A percentile compares a stretch with the other conserved stretches of the same genome.
phyloP scores from a whole-genome alignment of 2,888 invertebrate species.

The Lepeophtheirus nordmannii region DNA sequence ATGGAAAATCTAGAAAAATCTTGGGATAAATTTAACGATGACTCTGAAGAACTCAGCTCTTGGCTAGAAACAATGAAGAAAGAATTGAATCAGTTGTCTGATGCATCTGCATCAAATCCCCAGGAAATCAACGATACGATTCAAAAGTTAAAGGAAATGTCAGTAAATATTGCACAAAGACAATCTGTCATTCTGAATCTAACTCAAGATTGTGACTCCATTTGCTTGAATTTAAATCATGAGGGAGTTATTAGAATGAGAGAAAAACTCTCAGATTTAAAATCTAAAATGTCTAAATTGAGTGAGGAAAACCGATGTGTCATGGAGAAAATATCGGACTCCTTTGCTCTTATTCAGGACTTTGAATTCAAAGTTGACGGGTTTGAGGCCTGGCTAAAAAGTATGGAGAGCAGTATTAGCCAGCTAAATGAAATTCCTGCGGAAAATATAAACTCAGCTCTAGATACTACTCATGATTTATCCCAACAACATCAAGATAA shows the following conservation, averaged over 20 bases:
- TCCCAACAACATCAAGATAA: slow-evolving; percentile 72
- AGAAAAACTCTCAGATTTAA: slow-evolving; percentile 54
- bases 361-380: slow-evolving; percentile 60
- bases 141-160: slow-evolving; percentile 35
- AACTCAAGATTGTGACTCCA: slow-evolving; percentile 61
- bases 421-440: slow-evolving; percentile 64
- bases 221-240: slow-evolving; percentile 56
- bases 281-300: slow-evolving; percentile 53
- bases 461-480: slow-evolving; percentile 61
- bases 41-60: slow-evolving; percentile 54
- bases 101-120: slow-evolving; percentile 28
- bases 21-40: slow-evolving; percentile 66
- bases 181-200: slow-evolving; percentile 63
- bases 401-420: slow-evolving; percentile 51
- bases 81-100: slow-evolving; percentile 32
- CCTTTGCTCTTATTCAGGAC: slow-evolving; percentile 53
- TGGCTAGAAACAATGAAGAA: slow-evolving; percentile 47
- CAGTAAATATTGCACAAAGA: slow-evolving; percentile 68
- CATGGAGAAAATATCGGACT: slow-evolving; percentile 64
- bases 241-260: slow-evolving; percentile 59
- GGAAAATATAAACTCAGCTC: slow-evolving; percentile 59
- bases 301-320: slow-evolving; percentile 57
- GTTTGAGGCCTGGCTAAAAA: slow-evolving; percentile 63
- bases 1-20: slow-evolving; percentile 58
- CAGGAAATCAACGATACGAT: slow-evolving; percentile 29